phyloP scores from a whole-genome alignment of 2,888 invertebrate genomes.

The Hemistola chrysoprasaria region DNA sequence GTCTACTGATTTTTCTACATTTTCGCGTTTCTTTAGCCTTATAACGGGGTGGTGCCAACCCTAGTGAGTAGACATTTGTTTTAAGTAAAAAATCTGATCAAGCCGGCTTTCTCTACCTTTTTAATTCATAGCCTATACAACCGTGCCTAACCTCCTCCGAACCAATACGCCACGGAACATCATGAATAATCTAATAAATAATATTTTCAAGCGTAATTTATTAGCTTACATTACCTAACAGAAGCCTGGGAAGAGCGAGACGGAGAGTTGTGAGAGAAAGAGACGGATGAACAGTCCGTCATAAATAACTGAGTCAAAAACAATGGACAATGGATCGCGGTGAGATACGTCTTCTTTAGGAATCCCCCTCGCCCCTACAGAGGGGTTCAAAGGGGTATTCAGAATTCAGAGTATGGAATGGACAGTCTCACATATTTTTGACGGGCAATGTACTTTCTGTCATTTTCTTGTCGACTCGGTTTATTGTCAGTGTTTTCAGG shows the following conservation, averaged over 20 bases:
- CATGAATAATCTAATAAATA: slow-evolving; percentile 82
- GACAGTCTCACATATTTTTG: slow-evolving; percentile 31
- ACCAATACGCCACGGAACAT: slow-evolving; percentile 74
- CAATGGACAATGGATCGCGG: slow-evolving; percentile 81
- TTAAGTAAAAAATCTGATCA: no score
- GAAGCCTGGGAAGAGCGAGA: slow-evolving; percentile 64
- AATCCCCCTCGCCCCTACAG: slow-evolving; percentile 38
- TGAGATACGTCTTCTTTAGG: slow-evolving; percentile 80
- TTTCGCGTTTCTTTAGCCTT: no score
- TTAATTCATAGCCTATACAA: no score
- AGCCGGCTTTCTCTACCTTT: no score
- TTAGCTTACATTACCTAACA: slow-evolving; percentile 74
- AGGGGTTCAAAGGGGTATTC: slow-evolving; percentile 32
- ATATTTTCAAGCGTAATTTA: slow-evolving; percentile 78
- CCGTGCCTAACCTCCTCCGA: slow-evolving; percentile 61
- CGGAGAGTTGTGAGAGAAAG: slow-evolving; percentile 11
- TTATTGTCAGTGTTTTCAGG: no score
- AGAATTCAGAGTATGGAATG: slow-evolving; percentile 37
- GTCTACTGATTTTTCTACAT: no score
- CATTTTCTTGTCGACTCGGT: no score
- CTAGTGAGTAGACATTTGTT: no score
- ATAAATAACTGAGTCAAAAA: slow-evolving; percentile 80
- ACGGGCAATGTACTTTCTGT: no score
- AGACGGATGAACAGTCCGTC: slow-evolving; percentile 54
- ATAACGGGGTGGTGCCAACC: no score